Evolutionary conservation across 2,797 vertebrate species (phyloP), one percentile per base, ranked within the genome.

Genomic region (Leuciscus waleckii): DNA sequence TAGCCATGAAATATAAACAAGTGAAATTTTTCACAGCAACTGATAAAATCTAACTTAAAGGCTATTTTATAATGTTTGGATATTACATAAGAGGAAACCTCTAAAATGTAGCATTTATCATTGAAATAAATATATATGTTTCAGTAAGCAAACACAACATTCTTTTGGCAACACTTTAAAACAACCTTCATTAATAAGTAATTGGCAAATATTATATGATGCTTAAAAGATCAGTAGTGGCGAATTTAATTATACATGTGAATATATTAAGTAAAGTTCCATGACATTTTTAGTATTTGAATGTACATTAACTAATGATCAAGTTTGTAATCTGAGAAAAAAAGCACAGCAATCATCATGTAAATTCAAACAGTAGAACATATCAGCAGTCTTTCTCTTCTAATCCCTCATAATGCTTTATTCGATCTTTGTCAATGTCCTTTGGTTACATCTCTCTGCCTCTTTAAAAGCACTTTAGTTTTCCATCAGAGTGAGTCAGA

Each of bases 321-420:
- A 73, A 71, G 37, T 58, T 71, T n/a, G 19, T 32, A 23, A 35
- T 16, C 32, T 16, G 23, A 49, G 6, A 54, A 49, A 74, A 49
- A 49, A 21, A 51, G n/a, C 68, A 56, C 17, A 23, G 92, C 93
- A 93, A 93, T 94, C 92, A 92, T 91, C 92, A 92, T 92, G 91
- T 95, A 95, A 95, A 95, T 92, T 93, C 91, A 92, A 90, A 92
- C 94, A 94, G 93, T 93, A 94, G 93, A 92, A 94, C 93, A 92
- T 93, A 94, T 92, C 87, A 49, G 93, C 92, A 95, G 93, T 91
- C 92, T 79, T 95, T 94, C 93, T 93, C 91, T 92, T 92, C 93
- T 96, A 96, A 96, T 96, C 94, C 94, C 92, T 89, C 90, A 91
- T 95, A 95, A 95, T 94, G 93, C 94, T 94, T 94, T 93, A 92